Evolutionary conservation across 2,797 vertebrate species (phyloP).

Genomic region (Austrolebias charrua): DNA sequence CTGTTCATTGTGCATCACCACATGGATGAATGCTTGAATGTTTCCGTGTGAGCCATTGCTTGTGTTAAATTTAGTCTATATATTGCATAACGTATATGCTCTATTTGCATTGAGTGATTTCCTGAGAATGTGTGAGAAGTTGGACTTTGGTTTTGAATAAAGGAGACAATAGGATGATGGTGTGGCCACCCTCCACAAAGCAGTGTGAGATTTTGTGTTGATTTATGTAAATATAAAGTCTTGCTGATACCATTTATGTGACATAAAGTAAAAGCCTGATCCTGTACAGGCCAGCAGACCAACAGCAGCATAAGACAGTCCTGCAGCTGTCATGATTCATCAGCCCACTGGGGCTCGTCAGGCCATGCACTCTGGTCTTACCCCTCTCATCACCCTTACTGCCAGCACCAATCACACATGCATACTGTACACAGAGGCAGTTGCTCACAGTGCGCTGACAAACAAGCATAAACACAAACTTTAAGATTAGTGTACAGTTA

Average conservation of each 20-base stretch:
- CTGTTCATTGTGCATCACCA: conserved; percentile 32
- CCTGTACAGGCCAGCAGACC: conserved; percentile 48
- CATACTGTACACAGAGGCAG: conserved; percentile 52
- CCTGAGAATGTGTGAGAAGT: conserved; percentile 7
- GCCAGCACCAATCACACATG: conserved; percentile 64
- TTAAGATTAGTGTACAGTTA: conserved; percentile 21
- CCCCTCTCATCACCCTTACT: conserved; percentile 52
- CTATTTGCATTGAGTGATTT: conserved; percentile 24
- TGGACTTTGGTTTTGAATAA: conserved; percentile 21
- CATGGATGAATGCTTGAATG: conserved; percentile 38
- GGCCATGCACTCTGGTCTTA: conserved; percentile 60
- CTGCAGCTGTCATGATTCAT: conserved; percentile 79
- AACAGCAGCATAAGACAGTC: conserved; percentile 64
- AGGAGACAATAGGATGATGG: conserved; percentile 6
- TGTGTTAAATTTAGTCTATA: conserved; percentile 28
- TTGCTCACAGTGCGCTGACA: conserved; percentile 60
- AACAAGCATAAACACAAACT: conserved; percentile 23
- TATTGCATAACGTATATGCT: conserved; percentile 34
- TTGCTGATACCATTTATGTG: conserved; percentile 65
- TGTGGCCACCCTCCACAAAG: conserved; percentile 23
- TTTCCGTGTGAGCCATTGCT: conserved; percentile 40
- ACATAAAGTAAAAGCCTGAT: conserved; percentile 48
- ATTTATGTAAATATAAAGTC: conserved; percentile 66
- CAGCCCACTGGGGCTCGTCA: conserved; percentile 62
- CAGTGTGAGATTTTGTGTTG: conserved; percentile 50